Evolutionary conservation across 2,797 vertebrate species (phyloP).

Genomic region (Thamnophis elegans): DNA sequence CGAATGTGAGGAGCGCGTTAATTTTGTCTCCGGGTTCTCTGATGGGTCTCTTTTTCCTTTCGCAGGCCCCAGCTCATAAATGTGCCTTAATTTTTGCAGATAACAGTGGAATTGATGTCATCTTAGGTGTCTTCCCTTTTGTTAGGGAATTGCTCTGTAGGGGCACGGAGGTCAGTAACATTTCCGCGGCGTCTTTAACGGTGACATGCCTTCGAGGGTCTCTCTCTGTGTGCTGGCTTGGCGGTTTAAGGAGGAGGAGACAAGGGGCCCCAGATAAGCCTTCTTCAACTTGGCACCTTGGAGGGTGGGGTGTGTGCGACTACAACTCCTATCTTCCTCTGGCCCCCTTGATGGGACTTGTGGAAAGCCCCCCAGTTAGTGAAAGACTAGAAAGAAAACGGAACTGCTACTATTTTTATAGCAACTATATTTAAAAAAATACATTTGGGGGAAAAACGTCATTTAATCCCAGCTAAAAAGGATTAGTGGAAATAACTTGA

Average conservation of each 20-base stretch:
- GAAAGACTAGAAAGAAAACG: neutral
- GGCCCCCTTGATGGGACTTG: neutral
- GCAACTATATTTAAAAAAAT: neutral
- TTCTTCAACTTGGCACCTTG: neutral
- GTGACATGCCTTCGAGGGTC: neutral
- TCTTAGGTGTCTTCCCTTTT: conserved; percentile 98
- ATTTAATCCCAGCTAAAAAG: neutral
- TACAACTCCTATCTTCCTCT: neutral
- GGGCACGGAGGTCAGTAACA: conserved; percentile 89
- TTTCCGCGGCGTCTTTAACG: neutral
- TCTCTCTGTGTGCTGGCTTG: neutral
- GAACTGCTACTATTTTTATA: neutral
- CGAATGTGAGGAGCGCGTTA: neutral
- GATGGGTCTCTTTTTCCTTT: conserved; percentile 75
- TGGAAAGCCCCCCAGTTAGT: neutral
- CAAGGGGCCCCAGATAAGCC: too few relatives aligned
- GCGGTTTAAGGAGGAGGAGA: neutral
- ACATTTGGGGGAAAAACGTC: too few relatives aligned
- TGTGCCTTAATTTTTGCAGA: conserved; percentile 99
- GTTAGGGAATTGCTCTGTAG: conserved; percentile 95
- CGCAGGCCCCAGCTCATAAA: conserved; percentile 97
- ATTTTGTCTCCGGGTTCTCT: neutral
- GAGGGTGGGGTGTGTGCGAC: neutral
- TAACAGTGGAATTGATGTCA: conserved; percentile 99
- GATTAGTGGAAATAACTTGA: neutral